These are phyloP conservation scores for Tinea pellionella DNA, from an alignment of 2,888 invertebrate species.

Conservation along the genomic window DNA sequence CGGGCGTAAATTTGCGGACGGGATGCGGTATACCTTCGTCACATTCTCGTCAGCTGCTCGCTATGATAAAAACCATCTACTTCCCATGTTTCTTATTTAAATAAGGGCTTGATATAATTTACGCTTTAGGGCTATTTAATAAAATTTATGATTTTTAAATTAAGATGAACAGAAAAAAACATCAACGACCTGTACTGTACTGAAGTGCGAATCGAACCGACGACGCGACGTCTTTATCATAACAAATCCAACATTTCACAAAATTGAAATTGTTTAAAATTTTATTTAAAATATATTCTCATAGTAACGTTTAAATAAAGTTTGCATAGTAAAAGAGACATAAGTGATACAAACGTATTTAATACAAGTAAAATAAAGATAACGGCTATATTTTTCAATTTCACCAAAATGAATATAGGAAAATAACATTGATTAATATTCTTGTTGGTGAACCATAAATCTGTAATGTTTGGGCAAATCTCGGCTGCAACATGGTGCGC, in stretches of 20 bases:
- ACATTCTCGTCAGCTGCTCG: slow-evolving; percentile 22
- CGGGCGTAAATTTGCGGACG: slow-evolving; percentile 24
- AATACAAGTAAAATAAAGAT: too few species aligned
- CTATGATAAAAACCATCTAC: slow-evolving; percentile 21
- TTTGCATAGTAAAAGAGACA: too few species aligned
- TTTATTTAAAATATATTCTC: too few species aligned
- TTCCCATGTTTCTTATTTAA: slow-evolving; percentile 14
- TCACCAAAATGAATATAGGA: slow-evolving; percentile 8
- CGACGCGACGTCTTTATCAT: too few species aligned
- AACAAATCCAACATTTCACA: too few species aligned
- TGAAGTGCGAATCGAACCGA: too few species aligned
- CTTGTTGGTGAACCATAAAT: slow-evolving; percentile 51
- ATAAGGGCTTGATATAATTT: background rate
- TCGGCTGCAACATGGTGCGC: slow-evolving; percentile 36
- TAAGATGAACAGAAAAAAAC: too few species aligned
- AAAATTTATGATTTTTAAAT: too few species aligned
- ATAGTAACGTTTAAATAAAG: too few species aligned
- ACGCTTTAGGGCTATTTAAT: background rate
- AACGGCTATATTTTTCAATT: background rate
- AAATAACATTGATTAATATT: slow-evolving; percentile 44
- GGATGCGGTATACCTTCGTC: slow-evolving; percentile 35
- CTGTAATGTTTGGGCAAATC: slow-evolving; percentile 47
- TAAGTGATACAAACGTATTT: too few species aligned
- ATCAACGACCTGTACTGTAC: too few species aligned
- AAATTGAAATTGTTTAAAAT: too few species aligned